These are phyloP conservation scores for Clitarchus hookeri DNA, from an alignment of 2,888 invertebrate species.

Conservation along the genomic window DNA sequence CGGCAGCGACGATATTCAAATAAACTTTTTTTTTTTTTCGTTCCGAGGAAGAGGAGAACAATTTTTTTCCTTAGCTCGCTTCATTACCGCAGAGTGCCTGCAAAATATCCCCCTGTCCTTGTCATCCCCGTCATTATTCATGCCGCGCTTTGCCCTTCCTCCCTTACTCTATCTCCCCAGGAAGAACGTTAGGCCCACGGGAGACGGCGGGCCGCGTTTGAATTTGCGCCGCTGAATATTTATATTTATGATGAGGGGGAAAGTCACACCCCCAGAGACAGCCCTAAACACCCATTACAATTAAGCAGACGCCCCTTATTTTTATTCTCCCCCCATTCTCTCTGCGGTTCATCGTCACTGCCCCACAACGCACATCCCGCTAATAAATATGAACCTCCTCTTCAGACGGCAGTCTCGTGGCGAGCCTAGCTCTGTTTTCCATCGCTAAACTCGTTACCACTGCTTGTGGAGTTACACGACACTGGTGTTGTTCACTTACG, in stretches of 20 bases:
- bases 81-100: background rate
- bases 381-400: background rate
- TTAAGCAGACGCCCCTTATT: background rate
- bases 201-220: background rate
- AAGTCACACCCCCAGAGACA: background rate
- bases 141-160: background rate
- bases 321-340: background rate
- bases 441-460: background rate
- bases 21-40: background rate
- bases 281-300: conserved; percentile 6
- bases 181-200: background rate
- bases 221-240: background rate
- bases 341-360: background rate
- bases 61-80: background rate
- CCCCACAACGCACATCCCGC: background rate
- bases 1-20: background rate
- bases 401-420: background rate
- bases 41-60: background rate
- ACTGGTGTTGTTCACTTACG: too few species aligned
- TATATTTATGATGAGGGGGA: background rate
- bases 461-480: background rate
- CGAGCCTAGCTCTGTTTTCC: background rate
- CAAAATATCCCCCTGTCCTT: background rate
- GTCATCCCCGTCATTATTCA: background rate
- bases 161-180: background rate